Evolutionary conservation across 2,888 invertebrate genomes (phyloP), one percentile per base, ranked within the genome.

Genomic region (Dynastes hyllus): DNA sequence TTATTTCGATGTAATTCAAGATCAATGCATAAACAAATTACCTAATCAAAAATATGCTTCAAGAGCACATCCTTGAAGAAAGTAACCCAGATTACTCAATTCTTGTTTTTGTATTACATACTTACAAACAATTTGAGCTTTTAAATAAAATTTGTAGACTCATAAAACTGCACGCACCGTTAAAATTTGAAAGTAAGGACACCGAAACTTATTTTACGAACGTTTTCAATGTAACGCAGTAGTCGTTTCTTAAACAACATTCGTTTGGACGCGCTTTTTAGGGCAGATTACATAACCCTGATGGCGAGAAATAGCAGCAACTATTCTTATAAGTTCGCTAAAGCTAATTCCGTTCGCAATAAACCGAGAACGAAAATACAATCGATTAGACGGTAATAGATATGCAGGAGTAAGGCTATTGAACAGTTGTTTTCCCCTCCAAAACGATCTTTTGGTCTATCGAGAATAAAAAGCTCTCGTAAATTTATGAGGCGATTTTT

Each of bases 151-250:
- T 37, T 16, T 16, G 51, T 53, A 29, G 22, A 53, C 69, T 13
- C 69, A 53, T 69, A 69, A 69, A 69, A 53, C 29, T 69, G 69
- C 53, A 69, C 69, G 69, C 51, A 50, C 69, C 69, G 69, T 69
- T 69, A 53, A 69, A 69, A 69, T 37, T 69, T 69, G 51, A 69
- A 69, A 69, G 53, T 69, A 32, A 69, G 69, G 69, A 51, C 69
- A 27, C 9, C 13, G 51, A 51, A 27, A 51, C 22, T 29, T 22
- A 22, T 16, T 58, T 58, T 69, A 69, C 69, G 29, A 16, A 53
- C 51, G 13, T 53, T 69, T 69, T 13, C 51, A 69, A 29, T 69
- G 69, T 69, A 51, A 32, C 69, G 13, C 22, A 1, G 27, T 22
- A 45, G 51, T 51, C 1, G 69, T 29, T 50, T 69, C 29, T n/a